Evolutionary conservation across 2,113 vertebrate species (phyloP), one percentile per base, ranked within the genome.

Genomic region (Otis tarda): DNA sequence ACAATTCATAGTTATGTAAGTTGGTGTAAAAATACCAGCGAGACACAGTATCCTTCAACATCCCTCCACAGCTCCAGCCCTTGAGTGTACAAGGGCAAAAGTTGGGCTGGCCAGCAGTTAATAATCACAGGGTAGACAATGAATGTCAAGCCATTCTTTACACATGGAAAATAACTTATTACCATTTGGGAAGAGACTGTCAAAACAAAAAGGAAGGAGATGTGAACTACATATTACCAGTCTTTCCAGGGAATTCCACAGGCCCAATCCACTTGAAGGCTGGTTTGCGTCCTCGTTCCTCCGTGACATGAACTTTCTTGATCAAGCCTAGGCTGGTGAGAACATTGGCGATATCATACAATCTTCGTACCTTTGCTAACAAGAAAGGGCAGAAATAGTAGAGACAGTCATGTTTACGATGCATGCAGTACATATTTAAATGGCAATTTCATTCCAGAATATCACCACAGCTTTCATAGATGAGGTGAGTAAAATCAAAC

Each of bases 181-280:
- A 30, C 30, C 35, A 23, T 30, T 55, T 70, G 31, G 30, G 25
- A 91, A 80, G 27, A 7, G 7, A 45, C 2, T 37, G 20, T 71
- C 65, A 71, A 69, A 90, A 12, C 22, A 47, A 61, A 73, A 90
- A 61, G 27, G 69, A 83, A 61, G 59, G 50, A 75, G 53, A 24
- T 17, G 28, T 0, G 8, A 83, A 33, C 25, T 78, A 18, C 21
- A 47, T 37, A 67, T 97, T 98, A 98, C 98, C 98, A 0, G 49
- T 87, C n/a, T 95, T 94, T 73, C 75, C 89, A 63, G 93, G 88
- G 96, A 99, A 99, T 43, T 99, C 97, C 23, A 98, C 97, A 0
- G 99, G 99, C n/a, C 99, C 99, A 7, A 99, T 99, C 99, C 99
- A 99, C 68, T 98, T 98, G 97, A 99, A 99, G 69, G 99, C 99